Evolutionary conservation across 2,888 invertebrate species (phyloP).

Genomic region (Amitus sp.): DNA sequence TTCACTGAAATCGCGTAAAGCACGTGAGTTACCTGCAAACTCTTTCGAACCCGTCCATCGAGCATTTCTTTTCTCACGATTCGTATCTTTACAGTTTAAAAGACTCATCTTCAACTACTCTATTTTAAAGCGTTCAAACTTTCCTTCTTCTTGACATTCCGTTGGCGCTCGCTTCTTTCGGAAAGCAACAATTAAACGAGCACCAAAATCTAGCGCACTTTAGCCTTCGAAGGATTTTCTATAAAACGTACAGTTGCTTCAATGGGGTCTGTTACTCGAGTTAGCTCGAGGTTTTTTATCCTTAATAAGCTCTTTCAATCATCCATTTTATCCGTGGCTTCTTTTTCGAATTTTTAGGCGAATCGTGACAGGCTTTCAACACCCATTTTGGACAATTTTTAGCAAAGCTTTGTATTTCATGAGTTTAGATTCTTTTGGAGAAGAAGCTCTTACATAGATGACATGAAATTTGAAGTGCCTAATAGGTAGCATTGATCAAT

Average conservation of each 20-base stretch:
- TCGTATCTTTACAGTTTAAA: constrained; percentile 35
- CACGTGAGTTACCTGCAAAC: constrained; percentile 41
- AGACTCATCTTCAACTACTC: constrained; percentile 34
- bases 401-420: too few species aligned
- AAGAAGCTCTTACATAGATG: too few species aligned
- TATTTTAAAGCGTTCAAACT: constrained; percentile 35
- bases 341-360: too few species aligned
- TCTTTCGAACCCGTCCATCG: constrained; percentile 21
- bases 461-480: too few species aligned
- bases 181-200: constrained; percentile 32
- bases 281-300: background rate
- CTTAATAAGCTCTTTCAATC: too few species aligned
- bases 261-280: constrained; percentile 22
- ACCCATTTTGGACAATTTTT: too few species aligned
- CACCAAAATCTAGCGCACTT: constrained; percentile 33
- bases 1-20: constrained; percentile 27
- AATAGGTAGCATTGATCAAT: too few species aligned
- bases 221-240: constrained; percentile 28
- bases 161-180: constrained; percentile 22
- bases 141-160: constrained; percentile 31
- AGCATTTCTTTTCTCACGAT: constrained; percentile 15
- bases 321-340: too few species aligned
- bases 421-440: too few species aligned
- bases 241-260: constrained; percentile 30
- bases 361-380: too few species aligned